Conservation (phyloP, 2,113 vertebrate genomes). For the Bubo bubo region DNA sequence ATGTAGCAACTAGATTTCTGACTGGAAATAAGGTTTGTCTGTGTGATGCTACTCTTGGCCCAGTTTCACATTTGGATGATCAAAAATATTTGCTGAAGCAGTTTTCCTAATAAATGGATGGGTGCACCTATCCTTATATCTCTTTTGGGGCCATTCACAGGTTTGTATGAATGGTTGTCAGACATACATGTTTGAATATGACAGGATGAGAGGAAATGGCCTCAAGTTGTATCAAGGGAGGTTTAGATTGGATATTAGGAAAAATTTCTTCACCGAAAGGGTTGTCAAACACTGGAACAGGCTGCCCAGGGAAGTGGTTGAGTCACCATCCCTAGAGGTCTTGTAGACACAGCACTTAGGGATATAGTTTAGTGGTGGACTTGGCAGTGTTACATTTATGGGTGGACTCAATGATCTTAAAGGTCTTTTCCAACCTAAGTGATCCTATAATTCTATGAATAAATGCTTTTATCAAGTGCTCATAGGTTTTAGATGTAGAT, state of each 20-base stretch:
- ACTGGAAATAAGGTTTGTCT: neutral
- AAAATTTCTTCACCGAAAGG: too few species aligned
- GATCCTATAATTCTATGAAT: neutral
- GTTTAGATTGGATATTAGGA: too few species aligned
- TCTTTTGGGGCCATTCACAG: neutral
- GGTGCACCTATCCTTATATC: neutral
- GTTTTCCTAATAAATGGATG: neutral
- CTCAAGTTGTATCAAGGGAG: neutral
- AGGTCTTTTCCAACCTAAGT: neutral
- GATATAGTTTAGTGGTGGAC: too few species aligned
- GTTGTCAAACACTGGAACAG: too few species aligned
- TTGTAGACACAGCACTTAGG: too few species aligned
- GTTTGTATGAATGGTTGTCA: neutral
- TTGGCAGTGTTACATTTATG: accelerated
- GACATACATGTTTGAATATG: neutral
- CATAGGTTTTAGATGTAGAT: neutral
- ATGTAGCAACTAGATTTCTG: neutral
- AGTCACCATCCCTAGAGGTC: too few species aligned
- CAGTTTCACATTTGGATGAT: neutral
- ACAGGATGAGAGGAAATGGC: neutral
- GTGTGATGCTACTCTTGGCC: neutral
- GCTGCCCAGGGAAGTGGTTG: too few species aligned
- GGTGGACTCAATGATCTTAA: neutral
- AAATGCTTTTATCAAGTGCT: neutral
- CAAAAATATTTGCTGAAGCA: neutral